These are phyloP conservation scores for Trachemys scripta DNA, from an alignment of 2,113 vertebrate species.

Conservation along the genomic window DNA sequence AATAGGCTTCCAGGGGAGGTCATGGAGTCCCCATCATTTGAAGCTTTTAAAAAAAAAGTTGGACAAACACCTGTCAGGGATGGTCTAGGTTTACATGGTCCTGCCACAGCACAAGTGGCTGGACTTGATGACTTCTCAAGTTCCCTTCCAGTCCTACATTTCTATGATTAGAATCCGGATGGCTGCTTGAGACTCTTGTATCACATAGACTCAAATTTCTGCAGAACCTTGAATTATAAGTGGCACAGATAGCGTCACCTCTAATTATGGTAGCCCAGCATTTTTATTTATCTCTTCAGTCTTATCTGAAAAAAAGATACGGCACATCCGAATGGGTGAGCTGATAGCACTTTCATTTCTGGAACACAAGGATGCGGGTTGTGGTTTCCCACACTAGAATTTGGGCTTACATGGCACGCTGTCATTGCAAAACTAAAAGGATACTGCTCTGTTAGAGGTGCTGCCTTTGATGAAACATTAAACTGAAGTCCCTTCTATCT, in stretches of 20 bases:
- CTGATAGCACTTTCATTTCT: not conserved
- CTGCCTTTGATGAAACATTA: not conserved
- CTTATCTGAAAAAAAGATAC: not conserved
- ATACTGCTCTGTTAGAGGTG: not conserved
- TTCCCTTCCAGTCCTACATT: not conserved
- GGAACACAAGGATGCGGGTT: not conserved
- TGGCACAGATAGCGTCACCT: not conserved
- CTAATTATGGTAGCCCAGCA: not conserved
- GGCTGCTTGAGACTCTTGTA: not conserved
- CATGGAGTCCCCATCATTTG: not conserved
- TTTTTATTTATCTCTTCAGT: not conserved
- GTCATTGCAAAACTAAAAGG: not conserved
- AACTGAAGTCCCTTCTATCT: not conserved
- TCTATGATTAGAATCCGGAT: not conserved
- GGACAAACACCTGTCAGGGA: not conserved
- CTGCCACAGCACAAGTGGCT: not conserved
- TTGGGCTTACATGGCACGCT: not conserved
- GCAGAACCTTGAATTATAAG: not conserved
- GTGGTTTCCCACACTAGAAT: not conserved
- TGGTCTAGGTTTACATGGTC: not conserved
- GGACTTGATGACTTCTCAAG: not conserved
- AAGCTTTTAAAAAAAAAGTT: not conserved
- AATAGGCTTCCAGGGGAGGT: not conserved
- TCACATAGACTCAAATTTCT: not conserved
- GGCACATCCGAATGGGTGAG: not conserved